Percentiles rank a stretch among this genome's conserved stretches.
These are phyloP conservation scores for Mythimna impura DNA, from an alignment of 2,888 invertebrate species.

Conservation along the genomic window DNA sequence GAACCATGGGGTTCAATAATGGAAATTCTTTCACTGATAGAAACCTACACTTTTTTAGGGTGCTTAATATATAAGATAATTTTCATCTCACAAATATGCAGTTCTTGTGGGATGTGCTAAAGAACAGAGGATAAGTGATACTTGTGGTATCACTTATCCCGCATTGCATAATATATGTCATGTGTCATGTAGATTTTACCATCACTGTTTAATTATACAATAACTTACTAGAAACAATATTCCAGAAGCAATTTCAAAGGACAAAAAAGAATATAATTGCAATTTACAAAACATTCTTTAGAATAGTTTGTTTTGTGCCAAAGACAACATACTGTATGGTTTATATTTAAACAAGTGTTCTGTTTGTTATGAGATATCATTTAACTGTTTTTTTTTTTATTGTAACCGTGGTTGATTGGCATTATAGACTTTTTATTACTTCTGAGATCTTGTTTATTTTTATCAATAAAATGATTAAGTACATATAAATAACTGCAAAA, in stretches of 20 bases:
- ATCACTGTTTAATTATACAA: neutral
- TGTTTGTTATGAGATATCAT: slow-evolving; percentile 18
- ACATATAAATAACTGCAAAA: neutral
- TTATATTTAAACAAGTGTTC: slow-evolving; percentile 41
- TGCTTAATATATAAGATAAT: too few relatives aligned
- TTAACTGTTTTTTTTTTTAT: slow-evolving; percentile 19
- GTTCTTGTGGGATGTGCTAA: too few relatives aligned
- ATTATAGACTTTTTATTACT: neutral
- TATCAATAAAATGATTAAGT: neutral
- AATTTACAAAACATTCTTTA: neutral
- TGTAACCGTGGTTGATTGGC: neutral
- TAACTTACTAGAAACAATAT: neutral
- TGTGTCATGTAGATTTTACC: neutral
- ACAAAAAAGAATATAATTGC: neutral
- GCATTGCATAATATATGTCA: too few relatives aligned
- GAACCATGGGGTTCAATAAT: too few relatives aligned
- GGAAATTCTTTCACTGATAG: too few relatives aligned
- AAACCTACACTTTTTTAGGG: too few relatives aligned
- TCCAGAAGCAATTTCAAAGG: neutral
- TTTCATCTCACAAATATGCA: too few relatives aligned
- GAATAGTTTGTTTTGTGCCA: slow-evolving; percentile 19
- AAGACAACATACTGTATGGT: slow-evolving; percentile 20
- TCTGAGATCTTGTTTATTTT: slow-evolving; percentile 1
- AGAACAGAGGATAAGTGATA: too few relatives aligned
- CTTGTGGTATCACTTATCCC: too few relatives aligned